Base-by-base conservation (phyloP, 2,888 invertebrate species). In the Pycnomerus fuliginosus region DNA sequence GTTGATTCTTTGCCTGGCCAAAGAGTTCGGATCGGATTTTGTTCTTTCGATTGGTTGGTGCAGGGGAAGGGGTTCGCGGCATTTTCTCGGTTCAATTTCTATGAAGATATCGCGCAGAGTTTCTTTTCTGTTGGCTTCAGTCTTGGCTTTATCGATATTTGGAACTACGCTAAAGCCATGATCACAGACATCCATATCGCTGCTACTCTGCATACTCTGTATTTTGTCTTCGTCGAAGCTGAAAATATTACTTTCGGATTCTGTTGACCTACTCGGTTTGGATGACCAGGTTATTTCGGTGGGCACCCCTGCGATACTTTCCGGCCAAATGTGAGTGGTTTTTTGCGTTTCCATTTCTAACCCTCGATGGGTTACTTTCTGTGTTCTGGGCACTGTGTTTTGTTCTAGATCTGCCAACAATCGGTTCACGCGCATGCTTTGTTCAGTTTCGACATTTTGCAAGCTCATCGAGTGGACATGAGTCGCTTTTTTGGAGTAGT, bases 1-100 rank as follows among this genome's bases (percentile, higher is more conserved):
- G 44, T 82, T 85, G 37, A 87, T 75, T 10, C 87, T 77, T 47
- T 85, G 84, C 41, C 88, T 77, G 0, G 88, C 85, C 35, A 85
- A 74, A 17, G 84, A 85, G 66, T 89, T 89, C 0, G 90, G 90
- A 75, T 91, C 90, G 60, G 90, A 90, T 68, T 90, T 90, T 2
- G 90, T 90, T 49, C 90, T 79, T 67, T 89, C 90, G 0, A 89
- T 87, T 0, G 86, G 84, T 14, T 83, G 80, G 64, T 86, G 88
- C 3, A 79, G 74, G 11, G 65, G 61, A 24, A 71, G 50, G 24
- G 57, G 69, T 56, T 52, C 71, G 28, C 52, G 68, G 24, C 74
- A 60, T 20, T 71, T 67, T 65, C 85, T 82, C 0, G 88, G 87
- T 70, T 87, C 85, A 53, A 88, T 88, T 65, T 78, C 78, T 27